phyloP scores from a whole-genome alignment of 1,140 invertebrate species.

The Drosophila tani region DNA sequence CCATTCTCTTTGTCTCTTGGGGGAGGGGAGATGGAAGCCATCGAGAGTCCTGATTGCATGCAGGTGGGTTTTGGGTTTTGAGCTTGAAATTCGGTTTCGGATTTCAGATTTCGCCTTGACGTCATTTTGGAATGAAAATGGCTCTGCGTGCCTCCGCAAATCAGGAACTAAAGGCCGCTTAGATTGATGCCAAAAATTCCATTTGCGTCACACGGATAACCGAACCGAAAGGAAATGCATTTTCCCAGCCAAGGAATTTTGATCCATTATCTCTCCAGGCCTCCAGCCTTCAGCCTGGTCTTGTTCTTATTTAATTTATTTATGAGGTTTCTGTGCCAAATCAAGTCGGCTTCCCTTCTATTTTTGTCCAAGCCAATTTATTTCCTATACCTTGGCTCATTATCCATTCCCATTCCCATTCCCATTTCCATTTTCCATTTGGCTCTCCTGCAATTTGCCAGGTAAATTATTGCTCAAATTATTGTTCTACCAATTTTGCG shows the following conservation, averaged over 20 bases:
- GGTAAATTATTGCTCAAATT: constrained; percentile 34
- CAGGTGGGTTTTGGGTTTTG: constrained; percentile 1
- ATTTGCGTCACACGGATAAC: background rate
- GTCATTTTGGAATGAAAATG: constrained; percentile 12
- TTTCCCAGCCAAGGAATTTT: background rate
- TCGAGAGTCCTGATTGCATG: constrained; percentile 15
- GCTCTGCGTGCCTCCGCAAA: background rate
- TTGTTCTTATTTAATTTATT: background rate
- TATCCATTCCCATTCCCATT: constrained; percentile 10
- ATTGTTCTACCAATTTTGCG: constrained; percentile 44
- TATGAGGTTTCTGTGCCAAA: background rate
- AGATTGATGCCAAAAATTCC: constrained; percentile 9
- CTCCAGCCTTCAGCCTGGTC: too few relatives aligned
- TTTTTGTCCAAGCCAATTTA: constrained; percentile 10
- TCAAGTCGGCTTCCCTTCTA: background rate
- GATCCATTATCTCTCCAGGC: background rate
- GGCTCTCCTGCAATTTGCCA: constrained; percentile 26
- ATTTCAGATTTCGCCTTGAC: constrained; percentile 9
- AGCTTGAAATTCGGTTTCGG: constrained; percentile 8
- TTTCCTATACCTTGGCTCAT: constrained; percentile 6
- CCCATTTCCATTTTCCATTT: constrained; percentile 5
- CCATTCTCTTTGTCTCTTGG: background rate
- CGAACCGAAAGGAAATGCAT: background rate
- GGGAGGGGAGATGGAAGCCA: constrained; percentile 4
- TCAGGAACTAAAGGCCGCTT: background rate